Percentiles rank a stretch among this genome's conserved stretches.
phyloP scores from a whole-genome alignment of 2,888 invertebrate genomes.

The Lathronympha strigana region DNA sequence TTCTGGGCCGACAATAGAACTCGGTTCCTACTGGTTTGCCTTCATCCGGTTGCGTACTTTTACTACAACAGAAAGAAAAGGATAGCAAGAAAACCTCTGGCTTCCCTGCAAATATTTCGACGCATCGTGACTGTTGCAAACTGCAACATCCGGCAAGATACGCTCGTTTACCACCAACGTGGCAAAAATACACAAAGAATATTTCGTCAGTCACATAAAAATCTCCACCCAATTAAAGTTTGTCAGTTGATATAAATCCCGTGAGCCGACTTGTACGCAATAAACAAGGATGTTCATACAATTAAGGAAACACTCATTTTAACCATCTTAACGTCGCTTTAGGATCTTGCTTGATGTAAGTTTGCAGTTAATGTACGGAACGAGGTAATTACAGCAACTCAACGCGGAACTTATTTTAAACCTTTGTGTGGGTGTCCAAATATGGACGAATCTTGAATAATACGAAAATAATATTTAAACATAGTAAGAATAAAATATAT shows the following conservation, averaged over 20 bases:
- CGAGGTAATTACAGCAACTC: conserved; percentile 24
- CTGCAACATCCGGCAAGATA: neutral
- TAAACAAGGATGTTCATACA: conserved; percentile 38
- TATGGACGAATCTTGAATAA: conserved; percentile 9
- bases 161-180: neutral
- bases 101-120: no score
- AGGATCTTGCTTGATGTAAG: conserved; percentile 32
- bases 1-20: no score
- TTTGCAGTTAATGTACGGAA: conserved; percentile 29
- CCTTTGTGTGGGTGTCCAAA: conserved; percentile 22
- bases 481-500: neutral
- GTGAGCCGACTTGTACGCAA: conserved; percentile 2
- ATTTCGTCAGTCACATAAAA: conserved; percentile 16
- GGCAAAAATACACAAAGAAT: neutral
- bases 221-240: conserved; percentile 28
- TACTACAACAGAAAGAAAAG: no score
- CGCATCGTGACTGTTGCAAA: neutral
- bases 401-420: conserved; percentile 15
- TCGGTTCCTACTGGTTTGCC: no score
- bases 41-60: no score
- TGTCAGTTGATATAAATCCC: conserved; percentile 32
- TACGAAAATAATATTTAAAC: neutral
- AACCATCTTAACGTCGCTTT: conserved; percentile 24
- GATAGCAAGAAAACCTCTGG: no score
- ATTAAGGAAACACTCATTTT: conserved; percentile 37